A percentile compares a stretch with the other conserved stretches of the same genome.
Conservation (phyloP, 2,888 invertebrate species). For the Alviniconcha strummeri region DNA sequence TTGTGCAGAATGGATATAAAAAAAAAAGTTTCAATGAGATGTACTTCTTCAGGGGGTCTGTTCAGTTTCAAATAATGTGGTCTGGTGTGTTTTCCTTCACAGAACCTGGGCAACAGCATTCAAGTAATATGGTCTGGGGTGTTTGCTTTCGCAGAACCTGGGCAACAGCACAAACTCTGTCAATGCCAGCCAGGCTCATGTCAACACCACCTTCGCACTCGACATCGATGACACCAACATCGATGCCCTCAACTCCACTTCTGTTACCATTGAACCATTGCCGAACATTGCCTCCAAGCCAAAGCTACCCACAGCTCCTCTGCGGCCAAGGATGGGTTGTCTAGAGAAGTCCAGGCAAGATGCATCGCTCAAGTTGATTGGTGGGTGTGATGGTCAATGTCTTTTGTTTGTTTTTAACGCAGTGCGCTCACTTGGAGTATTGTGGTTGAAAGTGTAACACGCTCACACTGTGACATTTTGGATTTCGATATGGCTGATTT, state of each 20-base stretch:
- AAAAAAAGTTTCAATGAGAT: too few relatives aligned
- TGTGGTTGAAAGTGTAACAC: too few relatives aligned
- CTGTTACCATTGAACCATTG: slow-evolving; percentile 64
- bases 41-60: too few relatives aligned
- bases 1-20: too few relatives aligned
- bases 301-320: slow-evolving; percentile 47
- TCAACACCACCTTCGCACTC: slow-evolving; percentile 38
- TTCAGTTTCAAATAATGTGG: too few relatives aligned
- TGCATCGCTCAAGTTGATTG: slow-evolving; percentile 53
- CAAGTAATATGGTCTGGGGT: too few relatives aligned
- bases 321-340: slow-evolving; percentile 60
- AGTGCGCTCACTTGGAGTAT: too few relatives aligned
- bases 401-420: too few relatives aligned
- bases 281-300: slow-evolving; percentile 65
- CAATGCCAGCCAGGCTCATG: slow-evolving; percentile 13
- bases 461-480: too few relatives aligned
- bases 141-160: slow-evolving; percentile 19
- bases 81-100: too few relatives aligned
- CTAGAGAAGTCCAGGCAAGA: slow-evolving; percentile 53
- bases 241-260: slow-evolving; percentile 12
- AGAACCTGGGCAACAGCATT: too few relatives aligned
- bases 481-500: too few relatives aligned
- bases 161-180: slow-evolving; percentile 10
- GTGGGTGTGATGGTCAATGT: slow-evolving; percentile 38
- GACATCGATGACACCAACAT: slow-evolving; percentile 34